Conservation (phyloP, 53 echinoderm and acorn worm species). For the Henricia sp. region DNA sequence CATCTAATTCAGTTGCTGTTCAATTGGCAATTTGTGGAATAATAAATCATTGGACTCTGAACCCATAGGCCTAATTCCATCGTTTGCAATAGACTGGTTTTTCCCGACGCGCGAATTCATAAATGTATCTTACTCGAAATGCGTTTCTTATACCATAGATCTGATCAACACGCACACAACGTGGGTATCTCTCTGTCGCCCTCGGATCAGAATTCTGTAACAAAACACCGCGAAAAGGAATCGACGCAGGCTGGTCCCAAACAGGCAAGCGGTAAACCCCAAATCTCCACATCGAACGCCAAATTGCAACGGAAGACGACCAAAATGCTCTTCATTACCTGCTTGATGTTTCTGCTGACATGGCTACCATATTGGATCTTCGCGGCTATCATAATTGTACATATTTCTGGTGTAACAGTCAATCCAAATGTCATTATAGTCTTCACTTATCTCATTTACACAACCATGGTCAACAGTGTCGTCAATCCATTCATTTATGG, state of each 20-base stretch:
- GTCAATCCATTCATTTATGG: conserved; percentile 41
- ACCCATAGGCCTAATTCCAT: too few relatives aligned
- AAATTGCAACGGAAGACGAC: conserved; percentile 31
- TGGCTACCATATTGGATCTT: conserved; percentile 21
- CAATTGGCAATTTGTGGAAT: too few relatives aligned
- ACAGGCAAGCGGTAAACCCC: background rate
- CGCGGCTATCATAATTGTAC: background rate
- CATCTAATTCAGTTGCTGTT: too few relatives aligned
- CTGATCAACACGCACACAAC: background rate
- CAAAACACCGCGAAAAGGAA: background rate
- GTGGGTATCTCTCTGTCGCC: background rate
- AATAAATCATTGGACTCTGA: too few relatives aligned
- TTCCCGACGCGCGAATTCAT: too few relatives aligned
- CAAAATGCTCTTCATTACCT: conserved; percentile 32
- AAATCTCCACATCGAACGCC: background rate
- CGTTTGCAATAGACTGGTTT: too few relatives aligned
- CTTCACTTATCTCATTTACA: background rate
- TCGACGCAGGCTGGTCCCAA: background rate
- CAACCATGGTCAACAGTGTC: conserved; percentile 5
- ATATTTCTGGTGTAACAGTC: background rate
- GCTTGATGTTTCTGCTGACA: conserved; percentile 18
- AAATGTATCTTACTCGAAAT: background rate
- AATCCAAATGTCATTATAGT: background rate
- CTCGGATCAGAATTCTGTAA: background rate
- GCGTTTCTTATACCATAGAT: background rate